Evolutionary conservation across 2,113 vertebrate species (phyloP).

Genomic region (Calypte anna): DNA sequence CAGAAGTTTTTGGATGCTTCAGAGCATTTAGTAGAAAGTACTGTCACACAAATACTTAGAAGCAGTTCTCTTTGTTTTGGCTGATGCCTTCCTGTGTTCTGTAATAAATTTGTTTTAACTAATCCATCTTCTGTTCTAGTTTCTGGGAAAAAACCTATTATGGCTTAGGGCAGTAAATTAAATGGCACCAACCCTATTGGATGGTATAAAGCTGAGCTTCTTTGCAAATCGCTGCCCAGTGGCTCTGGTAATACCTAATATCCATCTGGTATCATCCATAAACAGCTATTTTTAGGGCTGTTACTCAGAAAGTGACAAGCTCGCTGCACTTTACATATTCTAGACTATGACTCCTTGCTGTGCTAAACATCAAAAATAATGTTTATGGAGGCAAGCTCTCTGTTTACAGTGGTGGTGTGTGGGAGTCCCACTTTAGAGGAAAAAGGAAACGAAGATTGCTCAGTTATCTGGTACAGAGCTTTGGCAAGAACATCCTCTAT

Average conservation of each 20-base stretch:
- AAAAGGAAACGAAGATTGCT: constrained; percentile 59
- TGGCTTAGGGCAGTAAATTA: constrained; percentile 39
- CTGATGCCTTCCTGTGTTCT: neutral
- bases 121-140: constrained; percentile 58
- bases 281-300: constrained; percentile 31
- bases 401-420: constrained; percentile 46
- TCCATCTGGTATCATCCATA: constrained; percentile 58
- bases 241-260: constrained; percentile 56
- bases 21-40: neutral
- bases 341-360: neutral
- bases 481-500: constrained; percentile 62
- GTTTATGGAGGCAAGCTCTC: constrained; percentile 27
- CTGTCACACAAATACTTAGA: neutral
- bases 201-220: constrained; percentile 57
- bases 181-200: constrained; percentile 27
- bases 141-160: constrained; percentile 68
- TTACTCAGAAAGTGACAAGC: constrained; percentile 10
- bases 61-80: neutral
- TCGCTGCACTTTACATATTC: neutral
- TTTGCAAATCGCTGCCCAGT: constrained; percentile 28
- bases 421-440: constrained; percentile 46
- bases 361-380: constrained; percentile 22
- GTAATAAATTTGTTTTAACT: constrained; percentile 44
- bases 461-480: constrained; percentile 46
- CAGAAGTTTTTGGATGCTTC: neutral